Evolutionary conservation across 1,140 invertebrate species (phyloP).

Genomic region (Bombus affinis): DNA sequence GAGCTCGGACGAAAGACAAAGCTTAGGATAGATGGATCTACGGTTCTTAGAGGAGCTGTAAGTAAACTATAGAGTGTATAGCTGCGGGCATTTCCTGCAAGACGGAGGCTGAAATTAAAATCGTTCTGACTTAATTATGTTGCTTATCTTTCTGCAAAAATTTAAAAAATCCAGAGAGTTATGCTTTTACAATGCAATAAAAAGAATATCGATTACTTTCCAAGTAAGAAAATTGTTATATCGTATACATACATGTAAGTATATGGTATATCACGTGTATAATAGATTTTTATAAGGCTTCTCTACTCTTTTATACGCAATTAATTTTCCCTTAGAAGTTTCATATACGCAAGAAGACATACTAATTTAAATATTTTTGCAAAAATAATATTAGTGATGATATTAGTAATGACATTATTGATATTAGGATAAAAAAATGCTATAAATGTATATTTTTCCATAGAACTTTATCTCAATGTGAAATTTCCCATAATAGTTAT

Average conservation of each 20-base stretch:
- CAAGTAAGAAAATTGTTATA: background rate
- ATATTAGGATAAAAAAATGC: too few relatives aligned
- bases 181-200: background rate
- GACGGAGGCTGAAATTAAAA: constrained; percentile 2
- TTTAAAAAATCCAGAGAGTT: background rate
- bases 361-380: background rate
- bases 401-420: too few relatives aligned
- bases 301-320: too few relatives aligned
- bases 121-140: background rate
- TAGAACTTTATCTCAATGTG: background rate
- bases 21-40: constrained; percentile 10
- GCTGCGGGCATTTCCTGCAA: background rate
- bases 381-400: background rate
- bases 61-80: background rate
- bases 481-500: background rate
- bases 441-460: too few relatives aligned
- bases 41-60: constrained; percentile 5
- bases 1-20: constrained; percentile 13
- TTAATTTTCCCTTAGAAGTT: background rate
- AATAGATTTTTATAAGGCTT: too few relatives aligned
- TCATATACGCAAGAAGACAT: background rate
- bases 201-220: background rate
- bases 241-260: too few relatives aligned
- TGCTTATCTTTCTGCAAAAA: background rate
- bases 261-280: too few relatives aligned